phyloP scores from a whole-genome alignment of 2,113 vertebrate species.

The Porphyrio hochstetteri region DNA sequence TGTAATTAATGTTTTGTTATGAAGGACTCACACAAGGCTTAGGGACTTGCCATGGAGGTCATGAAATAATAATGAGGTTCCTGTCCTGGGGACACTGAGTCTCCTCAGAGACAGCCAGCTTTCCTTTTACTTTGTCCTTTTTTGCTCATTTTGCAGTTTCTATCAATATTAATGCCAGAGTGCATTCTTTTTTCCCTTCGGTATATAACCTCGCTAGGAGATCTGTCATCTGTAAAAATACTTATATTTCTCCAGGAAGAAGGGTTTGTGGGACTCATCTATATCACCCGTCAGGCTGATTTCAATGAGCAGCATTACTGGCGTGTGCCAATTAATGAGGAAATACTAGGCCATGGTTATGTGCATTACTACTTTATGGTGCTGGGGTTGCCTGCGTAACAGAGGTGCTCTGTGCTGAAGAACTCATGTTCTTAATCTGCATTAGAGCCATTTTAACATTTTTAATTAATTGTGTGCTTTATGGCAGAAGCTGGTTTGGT shows the following conservation, averaged over 20 bases:
- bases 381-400: not conserved
- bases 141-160: constrained; percentile 38
- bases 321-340: not conserved
- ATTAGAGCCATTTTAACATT: not conserved
- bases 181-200: not conserved
- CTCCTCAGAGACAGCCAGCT: constrained; percentile 29
- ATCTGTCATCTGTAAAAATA: not conserved
- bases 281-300: not conserved
- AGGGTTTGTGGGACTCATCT: not conserved
- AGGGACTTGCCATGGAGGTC: constrained; percentile 24
- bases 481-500: not conserved
- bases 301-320: not conserved
- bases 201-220: not conserved
- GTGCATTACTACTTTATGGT: not conserved
- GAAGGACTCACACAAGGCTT: not conserved
- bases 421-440: not conserved
- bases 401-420: not conserved
- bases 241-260: not conserved
- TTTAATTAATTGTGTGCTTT: not conserved
- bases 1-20: constrained; percentile 5
- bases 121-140: constrained; percentile 31
- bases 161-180: constrained; percentile 34
- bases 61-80: constrained; percentile 65
- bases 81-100: constrained; percentile 28
- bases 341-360: not conserved